Percentiles rank a stretch among this genome's conserved stretches.
Conservation (phyloP, 2,113 vertebrate species). For the Syrrhaptes paradoxus region DNA sequence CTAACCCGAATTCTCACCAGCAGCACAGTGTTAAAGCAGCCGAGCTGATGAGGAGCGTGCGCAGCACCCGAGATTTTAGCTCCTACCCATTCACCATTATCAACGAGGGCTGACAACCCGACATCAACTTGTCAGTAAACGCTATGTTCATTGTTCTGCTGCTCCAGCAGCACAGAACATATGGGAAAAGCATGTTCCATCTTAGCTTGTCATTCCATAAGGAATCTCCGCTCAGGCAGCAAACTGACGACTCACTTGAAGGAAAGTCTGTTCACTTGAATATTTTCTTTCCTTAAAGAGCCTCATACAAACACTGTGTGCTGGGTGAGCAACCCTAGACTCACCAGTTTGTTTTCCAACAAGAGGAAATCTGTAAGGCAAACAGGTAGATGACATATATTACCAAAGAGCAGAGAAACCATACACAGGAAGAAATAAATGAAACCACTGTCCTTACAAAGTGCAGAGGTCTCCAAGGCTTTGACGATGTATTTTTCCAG, state of each 20-base stretch:
- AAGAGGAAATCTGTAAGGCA: background rate
- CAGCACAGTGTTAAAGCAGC: background rate
- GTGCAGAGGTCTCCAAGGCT: background rate
- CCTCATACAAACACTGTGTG: background rate
- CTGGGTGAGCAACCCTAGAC: background rate
- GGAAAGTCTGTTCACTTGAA: background rate
- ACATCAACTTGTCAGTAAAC: background rate
- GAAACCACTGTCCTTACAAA: background rate
- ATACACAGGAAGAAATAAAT: background rate
- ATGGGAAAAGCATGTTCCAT: background rate
- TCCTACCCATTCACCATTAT: background rate
- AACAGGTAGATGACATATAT: background rate
- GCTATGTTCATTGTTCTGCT: rapidly evolving
- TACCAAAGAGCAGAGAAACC: background rate
- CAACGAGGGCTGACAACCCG: background rate
- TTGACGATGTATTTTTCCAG: background rate
- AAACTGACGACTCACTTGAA: rapidly evolving
- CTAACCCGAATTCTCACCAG: background rate
- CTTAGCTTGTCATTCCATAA: background rate
- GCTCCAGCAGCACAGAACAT: background rate
- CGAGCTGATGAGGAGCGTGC: background rate
- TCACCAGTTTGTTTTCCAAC: background rate
- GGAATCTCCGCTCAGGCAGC: background rate
- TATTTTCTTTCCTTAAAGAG: background rate
- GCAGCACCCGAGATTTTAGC: background rate